phyloP scores from a whole-genome alignment of 2,113 vertebrate species.

The Stegastes partitus region DNA sequence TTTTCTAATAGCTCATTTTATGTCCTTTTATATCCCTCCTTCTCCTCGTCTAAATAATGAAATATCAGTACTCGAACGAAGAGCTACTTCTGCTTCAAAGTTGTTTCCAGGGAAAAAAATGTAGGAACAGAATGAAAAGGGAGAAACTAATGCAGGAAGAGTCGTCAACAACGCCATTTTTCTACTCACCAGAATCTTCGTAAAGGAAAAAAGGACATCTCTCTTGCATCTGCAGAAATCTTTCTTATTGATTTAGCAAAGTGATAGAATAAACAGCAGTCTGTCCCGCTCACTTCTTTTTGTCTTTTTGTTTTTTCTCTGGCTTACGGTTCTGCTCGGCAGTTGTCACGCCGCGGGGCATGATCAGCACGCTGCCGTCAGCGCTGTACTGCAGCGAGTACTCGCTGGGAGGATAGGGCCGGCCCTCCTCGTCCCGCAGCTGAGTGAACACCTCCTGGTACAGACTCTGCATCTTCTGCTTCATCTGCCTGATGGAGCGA shows the following conservation, averaged over 20 bases:
- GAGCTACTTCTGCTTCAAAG: slow-evolving; percentile 84
- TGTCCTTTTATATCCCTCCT: slow-evolving; percentile 71
- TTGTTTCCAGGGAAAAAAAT: slow-evolving; percentile 79
- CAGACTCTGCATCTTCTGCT: slow-evolving; percentile 96
- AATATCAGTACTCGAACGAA: slow-evolving; percentile 75
- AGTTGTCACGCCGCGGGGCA: slow-evolving; percentile 86
- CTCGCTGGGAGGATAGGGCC: slow-evolving; percentile 92
- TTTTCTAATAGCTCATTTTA: slow-evolving; percentile 82
- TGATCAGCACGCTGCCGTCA: slow-evolving; percentile 92
- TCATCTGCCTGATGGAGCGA: slow-evolving; percentile 96
- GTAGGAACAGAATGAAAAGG: slow-evolving; percentile 79
- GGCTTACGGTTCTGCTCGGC: slow-evolving; percentile 89
- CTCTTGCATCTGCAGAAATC: slow-evolving; percentile 79
- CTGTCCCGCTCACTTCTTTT: slow-evolving; percentile 91
- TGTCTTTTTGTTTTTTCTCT: slow-evolving; percentile 95
- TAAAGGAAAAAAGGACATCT: slow-evolving; percentile 85
- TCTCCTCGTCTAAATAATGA: slow-evolving; percentile 74
- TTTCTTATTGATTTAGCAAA: slow-evolving; percentile 77
- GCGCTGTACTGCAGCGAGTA: slow-evolving; percentile 93
- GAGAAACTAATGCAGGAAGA: slow-evolving; percentile 84
- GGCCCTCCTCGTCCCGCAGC: slow-evolving; percentile 93
- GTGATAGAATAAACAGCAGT: slow-evolving; percentile 75
- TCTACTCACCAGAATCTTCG: slow-evolving; percentile 83
- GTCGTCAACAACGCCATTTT: slow-evolving; percentile 78
- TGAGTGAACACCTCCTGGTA: slow-evolving; percentile 96